Percentiles rank a stretch among this genome's conserved stretches.
phyloP scores from a whole-genome alignment of 2,888 invertebrate species.

The Leptopilina drosophilae region DNA sequence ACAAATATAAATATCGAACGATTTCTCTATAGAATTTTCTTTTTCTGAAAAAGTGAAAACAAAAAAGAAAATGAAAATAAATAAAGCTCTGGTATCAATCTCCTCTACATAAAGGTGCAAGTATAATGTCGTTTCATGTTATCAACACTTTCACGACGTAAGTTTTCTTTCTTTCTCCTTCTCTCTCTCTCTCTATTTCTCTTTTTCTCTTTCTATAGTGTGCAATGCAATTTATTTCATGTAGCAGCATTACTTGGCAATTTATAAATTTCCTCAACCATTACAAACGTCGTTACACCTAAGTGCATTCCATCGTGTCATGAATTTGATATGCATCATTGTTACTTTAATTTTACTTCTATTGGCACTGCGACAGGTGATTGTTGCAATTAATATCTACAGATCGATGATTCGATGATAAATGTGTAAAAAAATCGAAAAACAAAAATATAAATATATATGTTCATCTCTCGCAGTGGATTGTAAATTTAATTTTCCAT shows the following conservation, averaged over 20 bases:
- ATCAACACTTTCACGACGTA: slow-evolving; percentile 33
- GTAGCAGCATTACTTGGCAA: slow-evolving; percentile 33
- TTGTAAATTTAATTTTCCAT: not conserved
- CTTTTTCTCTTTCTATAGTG: not conserved
- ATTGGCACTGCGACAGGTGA: slow-evolving; percentile 31
- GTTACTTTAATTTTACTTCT: slow-evolving; percentile 24
- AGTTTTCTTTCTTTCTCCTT: not conserved
- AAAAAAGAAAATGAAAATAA: not conserved
- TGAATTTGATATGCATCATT: slow-evolving; percentile 50
- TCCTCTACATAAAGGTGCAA: not conserved
- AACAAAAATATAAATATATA: not conserved
- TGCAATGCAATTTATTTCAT: slow-evolving; percentile 32
- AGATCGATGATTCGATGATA: not conserved
- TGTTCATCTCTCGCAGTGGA: not conserved
- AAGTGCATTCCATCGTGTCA: slow-evolving; percentile 48
- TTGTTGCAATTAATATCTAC: slow-evolving; percentile 1
- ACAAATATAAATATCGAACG: not conserved
- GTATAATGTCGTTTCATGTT: slow-evolving; percentile 11
- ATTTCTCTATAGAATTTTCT: not conserved
- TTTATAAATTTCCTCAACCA: slow-evolving; percentile 29
- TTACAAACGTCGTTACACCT: slow-evolving; percentile 48
- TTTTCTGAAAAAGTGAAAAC: not conserved
- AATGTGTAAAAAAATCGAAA: not conserved
- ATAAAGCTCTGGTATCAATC: slow-evolving; percentile 11
- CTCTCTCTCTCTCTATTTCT: too few relatives aligned